Base-by-base conservation (phyloP, 2,797 vertebrate genomes). In the Acrossocheilus fasciatus region DNA sequence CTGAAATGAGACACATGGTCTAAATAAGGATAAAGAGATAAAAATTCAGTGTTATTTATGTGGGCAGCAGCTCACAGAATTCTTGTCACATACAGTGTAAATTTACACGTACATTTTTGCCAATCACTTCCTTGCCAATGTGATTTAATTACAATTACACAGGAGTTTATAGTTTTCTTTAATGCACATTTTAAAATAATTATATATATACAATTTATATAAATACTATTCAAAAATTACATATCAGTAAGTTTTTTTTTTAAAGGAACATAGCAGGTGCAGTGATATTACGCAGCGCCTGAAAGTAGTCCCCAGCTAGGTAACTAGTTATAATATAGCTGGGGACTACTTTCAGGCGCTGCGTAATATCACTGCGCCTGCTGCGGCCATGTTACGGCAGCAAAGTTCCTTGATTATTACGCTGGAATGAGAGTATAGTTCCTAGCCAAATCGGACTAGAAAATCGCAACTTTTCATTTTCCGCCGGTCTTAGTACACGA, bases 21-120 rank as follows among this genome's bases (percentile, higher is more conserved):
- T 77, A 68, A 77, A 84, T 84, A 26, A 36, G 26, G 54, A 76
- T 76, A 52, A 78, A 76, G 73, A 39, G n/a, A 20, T 66, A 84
- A 6, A 30, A 17, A 70, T 70, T 57, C 74, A 70, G 75, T 78
- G 64, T 78, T 70, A 84, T 76, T 26, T 41, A 78, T 54, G 83
- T 85, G 75, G 64, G 83, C 64, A n/a, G 73, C 52, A 47, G 41
- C 59, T 78, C 34, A 66, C 57, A 84, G 64, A 57, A 79, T 59
- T 54, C 18, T 77, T 76, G 20, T 85, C 50, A 77, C 73, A 59
- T 78, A 69, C 45, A 69, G 64, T 57, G n/a, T 78, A 69, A 50
- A 70, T 78, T 78, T 69, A 77, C 50, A 69, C 39, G 20, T 72
- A 39, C 6, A 77, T 78, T 77, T 36, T 68, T 41, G 34, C 14